Conservation (phyloP, 2,113 vertebrate genomes). For the Pseudorhombus dupliciocellatus region DNA sequence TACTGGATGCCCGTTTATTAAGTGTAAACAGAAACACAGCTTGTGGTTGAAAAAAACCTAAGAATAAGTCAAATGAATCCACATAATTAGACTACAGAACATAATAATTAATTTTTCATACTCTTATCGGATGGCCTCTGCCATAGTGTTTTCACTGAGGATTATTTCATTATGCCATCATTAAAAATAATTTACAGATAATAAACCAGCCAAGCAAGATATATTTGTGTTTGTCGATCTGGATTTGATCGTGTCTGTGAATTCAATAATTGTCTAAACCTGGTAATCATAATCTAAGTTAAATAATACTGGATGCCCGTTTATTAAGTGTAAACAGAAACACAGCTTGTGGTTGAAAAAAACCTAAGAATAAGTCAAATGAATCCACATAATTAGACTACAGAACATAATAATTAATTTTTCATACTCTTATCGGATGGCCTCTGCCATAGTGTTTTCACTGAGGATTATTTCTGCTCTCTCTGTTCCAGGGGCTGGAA, state of each 20-base stretch:
- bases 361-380: not conserved
- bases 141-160: constrained; percentile 9
- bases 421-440: constrained; percentile 4
- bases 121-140: not conserved
- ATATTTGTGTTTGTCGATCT: not conserved
- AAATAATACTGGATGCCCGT: not conserved
- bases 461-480: constrained; percentile 10
- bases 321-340: not conserved
- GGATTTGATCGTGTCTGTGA: not conserved
- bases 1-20: not conserved
- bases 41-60: not conserved
- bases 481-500: not conserved
- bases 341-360: not conserved
- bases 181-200: not conserved
- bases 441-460: constrained; percentile 6
- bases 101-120: constrained; percentile 1
- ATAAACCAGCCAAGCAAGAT: too few relatives aligned
- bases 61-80: not conserved
- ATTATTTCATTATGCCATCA: constrained; percentile 22
- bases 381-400: not conserved
- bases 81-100: not conserved
- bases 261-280: not conserved
- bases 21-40: not conserved
- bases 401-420: not conserved
- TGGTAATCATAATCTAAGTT: not conserved